Base-by-base conservation (phyloP, 2,888 invertebrate species). In the Oxyteleia sp. region DNA sequence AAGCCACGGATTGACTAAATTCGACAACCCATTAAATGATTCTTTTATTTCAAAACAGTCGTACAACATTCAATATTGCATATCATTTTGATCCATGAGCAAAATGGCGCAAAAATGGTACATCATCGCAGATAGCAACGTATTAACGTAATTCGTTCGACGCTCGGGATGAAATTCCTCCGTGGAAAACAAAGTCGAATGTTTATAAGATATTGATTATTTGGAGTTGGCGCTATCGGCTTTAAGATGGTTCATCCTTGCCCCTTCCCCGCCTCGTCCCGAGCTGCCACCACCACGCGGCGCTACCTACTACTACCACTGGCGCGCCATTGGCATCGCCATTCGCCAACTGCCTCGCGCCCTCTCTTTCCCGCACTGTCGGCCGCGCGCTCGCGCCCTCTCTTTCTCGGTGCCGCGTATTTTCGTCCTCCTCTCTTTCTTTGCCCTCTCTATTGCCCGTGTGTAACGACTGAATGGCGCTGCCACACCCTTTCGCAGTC, bases 401-500 rank as follows among this genome's bases (percentile, higher is more conserved):
- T 84, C 80, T 57, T 63, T 80, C 64, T 51, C 76, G 74, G 41
- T 26, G 78, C 61, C 66, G 59, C 59, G 57, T 81, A 82, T 80
- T 64, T 83, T 82, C 72, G 43, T 79, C 80, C 75, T 35, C 43
- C 61, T 69, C 68, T 83, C 81, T 45, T 76, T 80, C 75, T 74
- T 51, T 45, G 53, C 63, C 84, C 75, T 71, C 74, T 82, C 89
- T 89, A 91, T 92, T 91, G 55, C 87, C 91, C 91, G 91, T 91
- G 90, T 91, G 90, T 91, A 92, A 92, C 92, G 92, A 92, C 91
- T 92, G 91, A 92, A 92, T 93, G 92, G 92, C 90, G 91, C 89
- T 91, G 93, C 93, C 93, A 93, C 93, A 92, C 93, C 93, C 93
- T 92, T 93, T 92, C 89, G 89, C 91, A 92, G 91, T 90, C 91